Evolutionary conservation across 1,140 invertebrate species (phyloP).

Genomic region (Drosophila virilis): DNA sequence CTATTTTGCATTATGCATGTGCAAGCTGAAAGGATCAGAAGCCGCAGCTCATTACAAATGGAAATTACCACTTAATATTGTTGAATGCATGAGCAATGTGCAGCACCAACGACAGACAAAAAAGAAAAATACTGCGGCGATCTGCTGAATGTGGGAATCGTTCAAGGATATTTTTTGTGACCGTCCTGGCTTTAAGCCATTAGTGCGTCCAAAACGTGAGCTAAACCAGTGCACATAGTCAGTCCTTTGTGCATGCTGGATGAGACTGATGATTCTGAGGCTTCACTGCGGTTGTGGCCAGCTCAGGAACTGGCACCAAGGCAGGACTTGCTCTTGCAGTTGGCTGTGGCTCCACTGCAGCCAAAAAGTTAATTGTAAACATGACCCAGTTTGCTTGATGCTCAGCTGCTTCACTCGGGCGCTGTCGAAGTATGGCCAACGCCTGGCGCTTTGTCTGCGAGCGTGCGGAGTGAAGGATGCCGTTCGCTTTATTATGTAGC

Average conservation of each 20-base stretch:
- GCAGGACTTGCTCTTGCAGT: slow-evolving; percentile 20
- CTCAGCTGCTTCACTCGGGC: slow-evolving; percentile 1
- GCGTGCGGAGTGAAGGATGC: slow-evolving; percentile 58
- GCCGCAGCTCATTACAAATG: slow-evolving; percentile 73
- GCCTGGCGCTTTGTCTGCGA: slow-evolving; percentile 22
- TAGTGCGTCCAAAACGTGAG: slow-evolving; percentile 49
- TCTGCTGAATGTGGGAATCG: slow-evolving; percentile 58
- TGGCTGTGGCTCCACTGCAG: slow-evolving; percentile 26
- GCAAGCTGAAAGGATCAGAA: slow-evolving; percentile 25
- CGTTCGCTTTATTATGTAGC: slow-evolving; percentile 63
- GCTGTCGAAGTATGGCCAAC: neutral
- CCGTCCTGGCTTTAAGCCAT: slow-evolving; percentile 54
- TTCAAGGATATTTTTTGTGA: slow-evolving; percentile 48
- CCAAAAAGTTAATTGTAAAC: slow-evolving; percentile 80
- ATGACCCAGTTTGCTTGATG: slow-evolving; percentile 66
- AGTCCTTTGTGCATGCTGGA: slow-evolving; percentile 75
- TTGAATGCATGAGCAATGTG: slow-evolving; percentile 47
- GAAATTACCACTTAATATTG: slow-evolving; percentile 80
- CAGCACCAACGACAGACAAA: slow-evolving; percentile 1
- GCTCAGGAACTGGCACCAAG: slow-evolving; percentile 25
- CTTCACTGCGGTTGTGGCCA: slow-evolving; percentile 37
- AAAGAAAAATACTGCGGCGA: slow-evolving; percentile 42
- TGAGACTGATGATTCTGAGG: slow-evolving; percentile 54
- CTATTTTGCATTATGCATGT: slow-evolving; percentile 65
- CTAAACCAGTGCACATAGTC: slow-evolving; percentile 46